Percentiles rank a stretch among this genome's conserved stretches.
These are phyloP conservation scores for Diabrotica balteata DNA, from an alignment of 2,888 invertebrate genomes.

Conservation along the genomic window DNA sequence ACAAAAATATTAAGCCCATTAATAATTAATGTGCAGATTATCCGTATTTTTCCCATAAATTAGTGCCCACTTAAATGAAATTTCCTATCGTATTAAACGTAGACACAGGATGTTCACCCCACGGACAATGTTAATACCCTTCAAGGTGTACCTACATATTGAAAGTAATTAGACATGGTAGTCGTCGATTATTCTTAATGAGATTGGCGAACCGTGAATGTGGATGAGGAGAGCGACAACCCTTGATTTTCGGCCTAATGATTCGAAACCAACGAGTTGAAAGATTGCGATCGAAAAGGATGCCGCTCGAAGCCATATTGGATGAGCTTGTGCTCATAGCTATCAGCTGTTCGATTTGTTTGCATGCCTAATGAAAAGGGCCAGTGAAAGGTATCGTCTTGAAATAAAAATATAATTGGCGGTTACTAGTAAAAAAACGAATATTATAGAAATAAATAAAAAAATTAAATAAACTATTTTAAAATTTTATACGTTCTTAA, in stretches of 20 bases:
- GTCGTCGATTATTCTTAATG: conserved; percentile 12
- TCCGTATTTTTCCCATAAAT: too few relatives aligned
- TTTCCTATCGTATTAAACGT: neutral
- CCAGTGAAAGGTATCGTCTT: too few relatives aligned
- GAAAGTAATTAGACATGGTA: conserved; percentile 14
- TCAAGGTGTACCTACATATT: conserved; percentile 1
- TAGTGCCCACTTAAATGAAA: neutral
- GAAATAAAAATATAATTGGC: too few relatives aligned
- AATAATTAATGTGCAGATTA: too few relatives aligned
- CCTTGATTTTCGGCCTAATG: conserved; percentile 30
- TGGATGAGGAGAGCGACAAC: conserved; percentile 13
- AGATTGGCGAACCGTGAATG: conserved; percentile 18
- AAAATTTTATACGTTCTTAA: too few relatives aligned
- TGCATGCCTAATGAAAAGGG: neutral
- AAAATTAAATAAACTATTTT: too few relatives aligned
- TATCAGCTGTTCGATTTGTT: conserved; percentile 6
- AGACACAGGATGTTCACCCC: conserved; percentile 4
- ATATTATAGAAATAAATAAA: too few relatives aligned
- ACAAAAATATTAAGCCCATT: too few relatives aligned
- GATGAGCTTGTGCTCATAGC: neutral
- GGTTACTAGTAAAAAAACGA: too few relatives aligned
- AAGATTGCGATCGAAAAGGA: conserved; percentile 28
- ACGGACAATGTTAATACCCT: neutral
- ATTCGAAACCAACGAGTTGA: conserved; percentile 20
- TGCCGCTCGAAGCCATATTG: conserved; percentile 15